A percentile compares a stretch with the other conserved stretches of the same genome.
These are phyloP conservation scores for Spodoptera litura DNA, from an alignment of 1,140 invertebrate genomes.

Conservation along the genomic window DNA sequence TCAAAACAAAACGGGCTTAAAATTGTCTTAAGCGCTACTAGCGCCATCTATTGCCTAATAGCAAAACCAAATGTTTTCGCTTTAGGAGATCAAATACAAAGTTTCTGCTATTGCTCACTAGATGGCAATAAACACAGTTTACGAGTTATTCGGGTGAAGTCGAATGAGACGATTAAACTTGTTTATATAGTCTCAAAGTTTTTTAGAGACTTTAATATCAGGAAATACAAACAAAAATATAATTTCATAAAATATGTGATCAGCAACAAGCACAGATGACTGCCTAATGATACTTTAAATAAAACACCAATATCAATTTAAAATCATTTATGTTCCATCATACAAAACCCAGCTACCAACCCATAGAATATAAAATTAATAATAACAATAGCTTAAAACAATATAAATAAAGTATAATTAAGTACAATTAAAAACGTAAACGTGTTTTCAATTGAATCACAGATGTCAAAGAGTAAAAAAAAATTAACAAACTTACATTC, in stretches of 20 bases:
- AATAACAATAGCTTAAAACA: slow-evolving; percentile 35
- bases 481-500: slow-evolving; percentile 1
- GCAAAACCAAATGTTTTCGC: neutral
- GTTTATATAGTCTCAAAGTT: too few relatives aligned
- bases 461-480: slow-evolving; percentile 31
- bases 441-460: slow-evolving; percentile 38
- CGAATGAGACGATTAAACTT: too few relatives aligned
- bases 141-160: too few relatives aligned
- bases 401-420: slow-evolving; percentile 26
- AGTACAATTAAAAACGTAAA: slow-evolving; percentile 20
- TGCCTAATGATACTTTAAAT: neutral
- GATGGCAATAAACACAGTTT: slow-evolving; percentile 12
- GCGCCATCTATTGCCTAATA: slow-evolving; percentile 21
- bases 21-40: neutral
- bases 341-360: slow-evolving; percentile 39
- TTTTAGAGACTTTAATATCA: too few relatives aligned
- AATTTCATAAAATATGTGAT: too few relatives aligned
- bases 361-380: slow-evolving; percentile 43
- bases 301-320: slow-evolving; percentile 18
- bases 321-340: slow-evolving; percentile 40
- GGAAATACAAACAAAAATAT: too few relatives aligned
- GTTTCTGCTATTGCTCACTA: neutral
- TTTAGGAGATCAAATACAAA: too few relatives aligned
- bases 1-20: too few relatives aligned
- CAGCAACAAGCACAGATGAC: too few relatives aligned